Evolutionary conservation across 2,888 invertebrate species (phyloP).

Genomic region (Tipula lateralis): DNA sequence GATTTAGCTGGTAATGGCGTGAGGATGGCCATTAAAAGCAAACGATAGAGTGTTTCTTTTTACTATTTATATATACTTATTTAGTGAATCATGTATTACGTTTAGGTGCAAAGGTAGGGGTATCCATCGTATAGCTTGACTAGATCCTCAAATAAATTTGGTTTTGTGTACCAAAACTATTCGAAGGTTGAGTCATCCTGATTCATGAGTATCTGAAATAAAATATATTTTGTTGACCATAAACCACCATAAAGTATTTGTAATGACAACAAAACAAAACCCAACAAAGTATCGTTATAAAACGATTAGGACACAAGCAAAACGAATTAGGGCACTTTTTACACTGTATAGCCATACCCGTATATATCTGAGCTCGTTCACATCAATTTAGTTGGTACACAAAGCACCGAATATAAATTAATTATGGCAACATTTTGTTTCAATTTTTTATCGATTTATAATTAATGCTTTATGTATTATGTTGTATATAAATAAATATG

Average conservation of each 20-base stretch:
- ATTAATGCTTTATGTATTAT: not conserved
- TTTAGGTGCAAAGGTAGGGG: too few species aligned
- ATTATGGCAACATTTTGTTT: not conserved
- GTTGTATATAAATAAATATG: not conserved
- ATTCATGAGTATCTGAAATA: too few species aligned
- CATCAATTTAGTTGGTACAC: not conserved
- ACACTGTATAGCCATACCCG: not conserved
- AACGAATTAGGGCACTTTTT: not conserved
- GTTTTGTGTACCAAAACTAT: too few species aligned
- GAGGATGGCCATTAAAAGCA: too few species aligned
- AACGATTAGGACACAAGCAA: not conserved
- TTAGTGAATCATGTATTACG: too few species aligned
- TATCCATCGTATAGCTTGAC: too few species aligned
- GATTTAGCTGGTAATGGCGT: too few species aligned
- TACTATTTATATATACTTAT: too few species aligned
- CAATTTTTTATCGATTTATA: slow-evolving; percentile 11
- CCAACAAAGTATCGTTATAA: not conserved
- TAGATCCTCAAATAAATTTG: too few species aligned
- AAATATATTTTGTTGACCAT: not conserved
- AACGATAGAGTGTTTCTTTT: too few species aligned
- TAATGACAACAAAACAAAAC: not conserved
- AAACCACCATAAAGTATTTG: not conserved
- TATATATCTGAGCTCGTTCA: not conserved
- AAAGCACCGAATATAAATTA: not conserved
- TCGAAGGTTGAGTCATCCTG: too few species aligned